These are phyloP conservation scores for Cydia pomonella DNA, from an alignment of 1,140 invertebrate species.

Conservation along the genomic window DNA sequence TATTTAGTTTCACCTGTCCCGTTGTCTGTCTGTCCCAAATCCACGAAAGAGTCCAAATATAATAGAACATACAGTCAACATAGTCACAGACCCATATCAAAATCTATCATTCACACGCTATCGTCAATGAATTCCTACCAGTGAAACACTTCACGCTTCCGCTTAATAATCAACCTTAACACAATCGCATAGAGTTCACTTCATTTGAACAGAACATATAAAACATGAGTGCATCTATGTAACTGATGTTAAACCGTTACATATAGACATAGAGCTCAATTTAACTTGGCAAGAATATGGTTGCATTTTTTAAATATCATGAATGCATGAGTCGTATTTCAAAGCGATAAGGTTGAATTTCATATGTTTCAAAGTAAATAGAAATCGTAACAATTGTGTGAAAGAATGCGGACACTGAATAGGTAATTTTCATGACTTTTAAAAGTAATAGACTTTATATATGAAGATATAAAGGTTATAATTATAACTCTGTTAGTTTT, in stretches of 20 bases:
- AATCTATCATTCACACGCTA: not conserved
- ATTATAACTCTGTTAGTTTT: too few relatives aligned
- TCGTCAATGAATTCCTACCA: not conserved
- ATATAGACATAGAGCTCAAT: not conserved
- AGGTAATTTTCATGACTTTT: not conserved
- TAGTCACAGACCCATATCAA: not conserved
- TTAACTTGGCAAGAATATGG: not conserved
- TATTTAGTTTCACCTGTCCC: too few relatives aligned
- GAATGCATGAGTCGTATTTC: not conserved
- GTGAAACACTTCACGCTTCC: not conserved
- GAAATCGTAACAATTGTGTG: slow-evolving; percentile 20
- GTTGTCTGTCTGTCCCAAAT: too few relatives aligned
- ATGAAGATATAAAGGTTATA: not conserved
- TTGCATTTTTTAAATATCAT: not conserved
- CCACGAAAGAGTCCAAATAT: not conserved
- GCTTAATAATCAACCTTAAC: not conserved
- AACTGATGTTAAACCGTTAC: not conserved
- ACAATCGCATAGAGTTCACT: not conserved
- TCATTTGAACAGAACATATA: not conserved
- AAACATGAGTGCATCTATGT: not conserved
- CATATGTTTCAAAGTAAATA: not conserved
- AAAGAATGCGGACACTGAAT: slow-evolving; percentile 20
- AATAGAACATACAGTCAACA: not conserved
- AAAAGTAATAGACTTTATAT: not conserved
- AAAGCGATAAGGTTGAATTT: slow-evolving; percentile 1